Evolutionary conservation across 2,113 vertebrate species (phyloP).

Genomic region (Brienomyrus longianalis): DNA sequence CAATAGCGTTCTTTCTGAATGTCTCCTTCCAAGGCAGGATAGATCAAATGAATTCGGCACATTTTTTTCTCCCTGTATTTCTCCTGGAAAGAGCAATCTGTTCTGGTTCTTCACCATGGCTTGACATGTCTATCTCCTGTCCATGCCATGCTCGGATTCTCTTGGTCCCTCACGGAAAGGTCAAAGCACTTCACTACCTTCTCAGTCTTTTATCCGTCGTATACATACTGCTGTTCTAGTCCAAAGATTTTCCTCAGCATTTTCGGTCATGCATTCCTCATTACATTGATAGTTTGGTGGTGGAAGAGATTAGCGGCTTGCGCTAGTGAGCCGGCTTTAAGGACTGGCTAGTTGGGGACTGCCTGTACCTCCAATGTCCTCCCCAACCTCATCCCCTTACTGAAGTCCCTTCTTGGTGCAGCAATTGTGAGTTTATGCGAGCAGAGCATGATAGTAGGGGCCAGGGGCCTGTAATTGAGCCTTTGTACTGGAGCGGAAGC

Average conservation of each 20-base stretch:
- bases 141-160: background rate
- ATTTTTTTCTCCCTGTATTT: background rate
- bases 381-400: background rate
- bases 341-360: background rate
- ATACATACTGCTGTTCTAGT: background rate
- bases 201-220: background rate
- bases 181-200: background rate
- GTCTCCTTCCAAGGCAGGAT: background rate
- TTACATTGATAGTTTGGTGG: background rate
- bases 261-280: background rate
- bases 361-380: background rate
- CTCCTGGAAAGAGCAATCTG: background rate
- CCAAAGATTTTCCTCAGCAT: background rate
- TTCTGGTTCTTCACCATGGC: background rate
- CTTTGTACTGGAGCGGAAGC: background rate
- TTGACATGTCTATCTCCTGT: background rate
- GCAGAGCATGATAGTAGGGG: background rate
- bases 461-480: constrained; percentile 10
- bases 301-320: background rate
- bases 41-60: background rate
- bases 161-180: background rate
- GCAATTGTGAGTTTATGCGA: background rate
- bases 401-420: background rate
- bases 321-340: background rate
- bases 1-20: background rate